Conservation (phyloP, 2,888 invertebrate genomes). For the Geotrupes spiniger region DNA sequence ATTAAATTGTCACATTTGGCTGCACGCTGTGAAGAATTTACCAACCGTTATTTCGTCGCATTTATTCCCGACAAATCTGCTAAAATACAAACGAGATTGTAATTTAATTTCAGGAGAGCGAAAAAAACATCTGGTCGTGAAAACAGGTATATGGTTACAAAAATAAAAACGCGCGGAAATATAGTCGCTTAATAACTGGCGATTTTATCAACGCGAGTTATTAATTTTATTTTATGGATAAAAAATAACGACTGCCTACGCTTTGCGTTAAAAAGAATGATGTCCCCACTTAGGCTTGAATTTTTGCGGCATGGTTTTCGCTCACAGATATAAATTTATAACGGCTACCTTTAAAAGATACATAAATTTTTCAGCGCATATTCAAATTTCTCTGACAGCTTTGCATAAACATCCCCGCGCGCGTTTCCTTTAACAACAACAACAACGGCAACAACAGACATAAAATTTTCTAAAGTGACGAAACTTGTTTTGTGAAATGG, state of each 20-base stretch:
- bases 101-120: conserved; percentile 20
- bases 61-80: conserved; percentile 24
- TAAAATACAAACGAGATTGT: conserved; percentile 18
- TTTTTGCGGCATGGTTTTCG: conserved; percentile 29
- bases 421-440: no score
- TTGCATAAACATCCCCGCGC: conserved; percentile 4
- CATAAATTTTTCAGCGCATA: conserved; percentile 27
- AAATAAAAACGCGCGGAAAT: conserved; percentile 24
- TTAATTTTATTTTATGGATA: conserved; percentile 28
- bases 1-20: conserved; percentile 43
- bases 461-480: conserved; percentile 24
- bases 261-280: conserved; percentile 30
- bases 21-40: conserved; percentile 39
- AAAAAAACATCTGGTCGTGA: conserved; percentile 15
- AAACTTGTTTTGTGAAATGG: conserved; percentile 19
- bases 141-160: conserved; percentile 13
- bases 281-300: conserved; percentile 28
- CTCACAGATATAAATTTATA: conserved; percentile 32
- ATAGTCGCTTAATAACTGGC: conserved; percentile 28
- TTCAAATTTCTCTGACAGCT: conserved; percentile 18
- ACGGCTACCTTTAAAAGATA: conserved; percentile 28
- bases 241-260: conserved; percentile 25
- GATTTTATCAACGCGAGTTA: conserved; percentile 29
- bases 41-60: conserved; percentile 26
- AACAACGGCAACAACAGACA: conserved; percentile 1